Evolutionary conservation across 2,888 invertebrate species (phyloP).

Genomic region (Esperia sulphurella): DNA sequence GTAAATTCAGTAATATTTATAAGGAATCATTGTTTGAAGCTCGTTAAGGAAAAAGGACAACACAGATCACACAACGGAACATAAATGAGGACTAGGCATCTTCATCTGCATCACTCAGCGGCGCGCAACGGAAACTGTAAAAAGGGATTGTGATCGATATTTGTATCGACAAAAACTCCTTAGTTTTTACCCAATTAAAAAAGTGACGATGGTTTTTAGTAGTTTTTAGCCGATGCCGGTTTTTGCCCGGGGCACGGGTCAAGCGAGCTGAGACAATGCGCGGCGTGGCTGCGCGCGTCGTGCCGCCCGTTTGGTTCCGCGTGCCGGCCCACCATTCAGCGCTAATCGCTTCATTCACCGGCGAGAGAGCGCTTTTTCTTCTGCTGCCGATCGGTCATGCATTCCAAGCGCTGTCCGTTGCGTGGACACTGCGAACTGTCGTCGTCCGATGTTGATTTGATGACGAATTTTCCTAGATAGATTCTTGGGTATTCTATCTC

Average conservation of each 20-base stretch:
- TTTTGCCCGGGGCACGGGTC: slow-evolving; percentile 75
- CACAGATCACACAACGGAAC: not conserved
- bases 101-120: not conserved
- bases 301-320: slow-evolving; percentile 65
- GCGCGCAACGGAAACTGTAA: slow-evolving; percentile 12
- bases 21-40: not conserved
- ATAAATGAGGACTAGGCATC: not conserved
- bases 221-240: slow-evolving; percentile 26
- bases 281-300: slow-evolving; percentile 56
- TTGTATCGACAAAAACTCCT: slow-evolving; percentile 44
- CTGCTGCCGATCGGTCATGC: slow-evolving; percentile 70
- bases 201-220: slow-evolving; percentile 45
- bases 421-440: slow-evolving; percentile 42
- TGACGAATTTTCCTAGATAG: slow-evolving; percentile 22
- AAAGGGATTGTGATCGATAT: slow-evolving; percentile 30
- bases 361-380: slow-evolving; percentile 63
- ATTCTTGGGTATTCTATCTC: not conserved
- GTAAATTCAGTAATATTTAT: not conserved
- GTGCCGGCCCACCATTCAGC: slow-evolving; percentile 70
- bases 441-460: slow-evolving; percentile 33
- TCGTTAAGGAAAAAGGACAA: no score
- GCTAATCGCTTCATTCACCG: slow-evolving; percentile 77
- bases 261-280: slow-evolving; percentile 71
- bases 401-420: slow-evolving; percentile 47
- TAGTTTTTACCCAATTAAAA: slow-evolving; percentile 68